Evolutionary conservation across 2,113 vertebrate species (phyloP).

Genomic region (Engystomops pustulosus): DNA sequence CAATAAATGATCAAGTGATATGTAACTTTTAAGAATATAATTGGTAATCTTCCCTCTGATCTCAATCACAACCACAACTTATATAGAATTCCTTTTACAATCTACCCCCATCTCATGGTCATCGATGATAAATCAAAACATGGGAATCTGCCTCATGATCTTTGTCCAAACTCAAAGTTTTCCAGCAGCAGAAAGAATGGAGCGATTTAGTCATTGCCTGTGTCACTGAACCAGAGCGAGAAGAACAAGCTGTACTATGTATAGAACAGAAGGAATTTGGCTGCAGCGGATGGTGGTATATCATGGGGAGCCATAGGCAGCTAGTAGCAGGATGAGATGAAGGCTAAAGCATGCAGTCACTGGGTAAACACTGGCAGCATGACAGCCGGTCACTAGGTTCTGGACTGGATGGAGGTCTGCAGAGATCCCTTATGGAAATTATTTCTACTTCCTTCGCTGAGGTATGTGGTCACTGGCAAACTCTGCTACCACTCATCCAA

Average conservation of each 20-base stretch:
- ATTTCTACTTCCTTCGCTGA: too few relatives aligned
- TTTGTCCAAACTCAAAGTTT: background rate
- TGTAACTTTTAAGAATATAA: too few relatives aligned
- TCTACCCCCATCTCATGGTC: background rate
- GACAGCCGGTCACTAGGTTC: background rate
- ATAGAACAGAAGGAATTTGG: slow-evolving; percentile 37
- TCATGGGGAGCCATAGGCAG: background rate
- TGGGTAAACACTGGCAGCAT: background rate
- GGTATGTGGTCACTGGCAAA: too few relatives aligned
- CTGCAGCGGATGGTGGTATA: background rate
- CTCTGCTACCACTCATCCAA: too few relatives aligned
- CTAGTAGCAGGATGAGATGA: background rate
- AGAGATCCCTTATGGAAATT: background rate
- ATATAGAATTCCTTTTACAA: background rate
- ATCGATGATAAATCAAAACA: background rate
- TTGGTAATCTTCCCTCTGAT: background rate
- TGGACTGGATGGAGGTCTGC: background rate
- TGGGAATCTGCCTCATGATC: background rate
- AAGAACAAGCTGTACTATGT: slow-evolving; percentile 22
- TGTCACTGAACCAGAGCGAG: background rate
- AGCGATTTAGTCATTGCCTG: slow-evolving; percentile 15
- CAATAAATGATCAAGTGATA: too few relatives aligned
- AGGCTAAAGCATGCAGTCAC: background rate
- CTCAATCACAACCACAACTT: background rate
- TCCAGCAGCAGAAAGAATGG: slow-evolving; percentile 27